Conservation (phyloP, 2,888 invertebrate species). For the Scaptomyza parva region DNA sequence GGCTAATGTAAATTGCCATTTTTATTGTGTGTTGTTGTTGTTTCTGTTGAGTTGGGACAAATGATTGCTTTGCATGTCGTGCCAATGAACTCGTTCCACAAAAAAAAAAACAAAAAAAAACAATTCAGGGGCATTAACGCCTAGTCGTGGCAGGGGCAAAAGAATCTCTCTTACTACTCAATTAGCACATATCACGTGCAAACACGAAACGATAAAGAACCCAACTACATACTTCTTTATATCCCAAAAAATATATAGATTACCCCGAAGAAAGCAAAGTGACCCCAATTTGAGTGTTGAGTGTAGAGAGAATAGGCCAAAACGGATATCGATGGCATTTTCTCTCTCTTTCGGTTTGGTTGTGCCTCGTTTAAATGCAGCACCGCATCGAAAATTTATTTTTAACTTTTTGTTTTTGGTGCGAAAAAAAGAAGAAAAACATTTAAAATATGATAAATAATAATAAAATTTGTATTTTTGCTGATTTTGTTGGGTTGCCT, state of each 20-base stretch:
- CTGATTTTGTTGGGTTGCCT: slow-evolving; percentile 52
- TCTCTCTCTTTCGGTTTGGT: not conserved
- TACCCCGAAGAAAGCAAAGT: slow-evolving; percentile 24
- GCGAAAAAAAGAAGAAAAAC: no score
- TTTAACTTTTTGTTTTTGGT: slow-evolving; percentile 54
- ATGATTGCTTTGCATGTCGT: slow-evolving; percentile 74
- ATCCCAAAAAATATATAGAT: not conserved
- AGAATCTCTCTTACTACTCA: slow-evolving; percentile 26
- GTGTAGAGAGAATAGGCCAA: no score
- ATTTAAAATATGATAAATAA: slow-evolving; percentile 65
- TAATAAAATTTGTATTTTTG: slow-evolving; percentile 57
- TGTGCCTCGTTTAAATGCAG: slow-evolving; percentile 39
- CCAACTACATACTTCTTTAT: not conserved
- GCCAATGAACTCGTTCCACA: slow-evolving; percentile 66
- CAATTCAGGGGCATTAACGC: slow-evolving; percentile 51
- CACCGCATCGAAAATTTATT: slow-evolving; percentile 52
- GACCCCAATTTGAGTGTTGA: slow-evolving; percentile 46
- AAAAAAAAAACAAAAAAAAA: slow-evolving; percentile 10
- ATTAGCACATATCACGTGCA: slow-evolving; percentile 59
- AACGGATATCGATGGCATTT: slow-evolving; percentile 35
- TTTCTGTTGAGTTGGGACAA: slow-evolving; percentile 39
- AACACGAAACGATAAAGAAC: slow-evolving; percentile 12
- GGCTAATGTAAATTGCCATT: slow-evolving; percentile 65
- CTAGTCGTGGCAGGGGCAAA: not conserved
- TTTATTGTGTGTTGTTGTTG: slow-evolving; percentile 41